Base-by-base conservation (phyloP, 1,140 invertebrate genomes). In the Drosophila baimaii region DNA sequence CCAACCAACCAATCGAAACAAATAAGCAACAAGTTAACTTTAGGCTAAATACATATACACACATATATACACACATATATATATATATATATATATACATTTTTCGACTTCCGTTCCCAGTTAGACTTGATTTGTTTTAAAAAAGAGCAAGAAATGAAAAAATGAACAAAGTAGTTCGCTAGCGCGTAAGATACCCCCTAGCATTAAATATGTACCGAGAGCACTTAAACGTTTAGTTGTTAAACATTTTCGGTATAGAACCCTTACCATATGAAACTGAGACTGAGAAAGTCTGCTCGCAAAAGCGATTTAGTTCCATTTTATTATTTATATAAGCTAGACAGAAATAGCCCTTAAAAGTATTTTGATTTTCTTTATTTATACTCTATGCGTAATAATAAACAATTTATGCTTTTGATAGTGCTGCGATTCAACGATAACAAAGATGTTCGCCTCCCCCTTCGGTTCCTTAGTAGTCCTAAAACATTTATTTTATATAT, bases 321-420 rank as follows among this genome's bases (percentile, higher is more conserved):
- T 57, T 39, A 17, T 33, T 69, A 5, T 23, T 56, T 71, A 35
- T 13, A 39, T 19, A 49, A 33, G 71, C 49, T 27, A 61, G 57
- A 39, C 61, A 56, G 35, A 37, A 66, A 37, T 59, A 37, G 19
- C 55, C 55, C 43, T 29, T 29, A 43, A 19, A 25, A 29, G 19
- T 72, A 57, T 23, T 39, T 47, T 35, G 17, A 12, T 46, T 47
- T 33, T 43, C n/a, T 64, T 54, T 54, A 72, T 72, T 72, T 72
- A 72, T 72, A 72, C 58, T 49, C 56, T 57, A 58, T 71, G 43
- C n/a, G n/a, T n/a, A n/a, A n/a, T 33, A 72, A 71, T 72, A 71
- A 72, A 72, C 52, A 71, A 70, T 58, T 39, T 58, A 72, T 72
- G 59, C 63, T 44, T 29, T 65, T 65, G 33, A 15, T 65, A 51